Evolutionary conservation across 1,140 invertebrate genomes (phyloP).

Genomic region (Neodiprion virginianus): DNA sequence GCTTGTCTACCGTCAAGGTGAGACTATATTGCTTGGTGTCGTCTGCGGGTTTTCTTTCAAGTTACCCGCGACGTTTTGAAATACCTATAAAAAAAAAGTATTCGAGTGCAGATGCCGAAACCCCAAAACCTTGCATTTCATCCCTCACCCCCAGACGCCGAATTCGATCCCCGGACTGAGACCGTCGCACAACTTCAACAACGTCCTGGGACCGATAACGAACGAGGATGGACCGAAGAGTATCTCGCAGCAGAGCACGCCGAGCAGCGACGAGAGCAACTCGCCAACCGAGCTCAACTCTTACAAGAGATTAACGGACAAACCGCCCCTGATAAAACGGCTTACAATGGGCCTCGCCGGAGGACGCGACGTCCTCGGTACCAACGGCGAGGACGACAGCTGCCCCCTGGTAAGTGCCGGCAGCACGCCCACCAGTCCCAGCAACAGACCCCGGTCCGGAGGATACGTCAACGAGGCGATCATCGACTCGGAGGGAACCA

Average conservation of each 20-base stretch:
- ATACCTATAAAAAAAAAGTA: not conserved
- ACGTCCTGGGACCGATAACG: slow-evolving; percentile 57
- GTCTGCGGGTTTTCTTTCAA: too few species aligned
- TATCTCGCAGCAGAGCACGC: slow-evolving; percentile 69
- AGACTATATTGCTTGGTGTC: slow-evolving; percentile 14
- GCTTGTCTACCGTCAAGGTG: slow-evolving; percentile 60
- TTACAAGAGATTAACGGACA: slow-evolving; percentile 80
- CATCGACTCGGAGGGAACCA: slow-evolving; percentile 56
- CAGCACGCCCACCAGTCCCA: slow-evolving; percentile 63
- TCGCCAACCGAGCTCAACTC: slow-evolving; percentile 89
- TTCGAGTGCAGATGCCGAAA: not conserved
- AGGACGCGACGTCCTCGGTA: slow-evolving; percentile 53
- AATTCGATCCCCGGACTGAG: slow-evolving; percentile 64
- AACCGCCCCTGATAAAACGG: slow-evolving; percentile 82
- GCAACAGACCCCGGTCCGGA: slow-evolving; percentile 70
- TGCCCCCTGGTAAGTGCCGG: slow-evolving; percentile 66
- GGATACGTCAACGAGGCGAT: slow-evolving; percentile 80
- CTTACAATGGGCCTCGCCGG: slow-evolving; percentile 72
- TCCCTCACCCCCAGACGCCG: slow-evolving; percentile 41
- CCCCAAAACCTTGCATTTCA: not conserved
- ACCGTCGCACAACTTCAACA: slow-evolving; percentile 59
- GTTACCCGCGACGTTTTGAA: too few species aligned
- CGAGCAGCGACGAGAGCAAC: slow-evolving; percentile 84
- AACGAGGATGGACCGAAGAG: slow-evolving; percentile 56
- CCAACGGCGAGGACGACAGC: slow-evolving; percentile 66